These are phyloP conservation scores for Druceiella hillmani DNA, from an alignment of 2,888 invertebrate species.

Conservation along the genomic window DNA sequence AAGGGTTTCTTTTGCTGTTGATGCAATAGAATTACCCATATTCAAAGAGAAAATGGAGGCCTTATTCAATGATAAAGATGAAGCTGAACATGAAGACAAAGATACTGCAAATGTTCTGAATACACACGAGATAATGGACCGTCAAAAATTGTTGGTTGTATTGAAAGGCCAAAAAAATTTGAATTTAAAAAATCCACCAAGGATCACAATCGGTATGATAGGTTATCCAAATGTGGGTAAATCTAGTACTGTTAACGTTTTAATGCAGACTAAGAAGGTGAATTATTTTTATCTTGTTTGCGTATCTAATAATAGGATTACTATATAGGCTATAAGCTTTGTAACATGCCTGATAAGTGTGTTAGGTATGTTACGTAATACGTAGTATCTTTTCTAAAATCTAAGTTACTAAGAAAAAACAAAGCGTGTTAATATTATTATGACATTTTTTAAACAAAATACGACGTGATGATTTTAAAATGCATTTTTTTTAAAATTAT, in stretches of 20 bases:
- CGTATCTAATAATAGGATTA: not conserved
- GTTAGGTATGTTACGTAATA: no score
- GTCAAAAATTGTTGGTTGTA: constrained; percentile 64
- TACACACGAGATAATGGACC: constrained; percentile 56
- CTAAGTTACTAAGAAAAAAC: not conserved
- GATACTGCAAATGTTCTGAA: constrained; percentile 34
- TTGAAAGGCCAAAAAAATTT: constrained; percentile 53
- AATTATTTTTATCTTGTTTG: constrained; percentile 12
- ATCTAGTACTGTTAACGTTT: constrained; percentile 95
- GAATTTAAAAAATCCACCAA: constrained; percentile 43
- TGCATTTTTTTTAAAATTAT: no score
- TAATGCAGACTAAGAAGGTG: constrained; percentile 79
- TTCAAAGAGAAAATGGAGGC: not conserved
- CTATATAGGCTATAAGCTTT: no score
- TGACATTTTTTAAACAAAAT: not conserved
- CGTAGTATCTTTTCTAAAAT: no score
- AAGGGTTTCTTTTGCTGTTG: not conserved
- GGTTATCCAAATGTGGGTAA: constrained; percentile 99
- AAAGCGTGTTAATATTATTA: not conserved
- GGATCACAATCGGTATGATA: constrained; percentile 85
- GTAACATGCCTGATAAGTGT: no score
- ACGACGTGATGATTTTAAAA: not conserved
- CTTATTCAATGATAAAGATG: constrained; percentile 12
- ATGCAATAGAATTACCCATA: not conserved
- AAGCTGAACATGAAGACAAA: constrained; percentile 16